phyloP scores from a whole-genome alignment of 2,113 vertebrate species.

The Albula goreensis region DNA sequence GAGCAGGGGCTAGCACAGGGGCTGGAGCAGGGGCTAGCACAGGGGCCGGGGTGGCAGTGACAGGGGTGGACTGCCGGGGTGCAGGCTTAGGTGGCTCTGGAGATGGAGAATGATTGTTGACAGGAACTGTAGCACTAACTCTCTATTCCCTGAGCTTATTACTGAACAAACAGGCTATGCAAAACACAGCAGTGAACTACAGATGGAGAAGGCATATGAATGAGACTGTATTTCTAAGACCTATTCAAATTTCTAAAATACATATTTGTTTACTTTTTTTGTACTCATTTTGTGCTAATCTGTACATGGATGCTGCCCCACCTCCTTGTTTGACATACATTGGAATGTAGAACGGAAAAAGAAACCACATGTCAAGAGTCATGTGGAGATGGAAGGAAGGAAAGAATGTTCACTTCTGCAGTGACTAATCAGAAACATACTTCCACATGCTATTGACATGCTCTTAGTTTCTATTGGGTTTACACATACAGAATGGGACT shows the following conservation, averaged over 20 bases:
- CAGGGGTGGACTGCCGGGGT: slow-evolving; percentile 43
- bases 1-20: not conserved
- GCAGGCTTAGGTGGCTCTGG: slow-evolving; percentile 69
- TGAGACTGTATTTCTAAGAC: not conserved
- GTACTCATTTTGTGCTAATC: too few species aligned
- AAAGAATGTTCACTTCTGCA: not conserved
- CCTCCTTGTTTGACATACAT: not conserved
- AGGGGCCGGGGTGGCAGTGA: slow-evolving; percentile 43
- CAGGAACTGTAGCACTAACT: not conserved
- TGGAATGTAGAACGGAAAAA: not conserved
- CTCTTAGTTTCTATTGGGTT: not conserved
- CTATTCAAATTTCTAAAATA: too few species aligned
- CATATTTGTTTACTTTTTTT: too few species aligned
- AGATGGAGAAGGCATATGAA: not conserved
- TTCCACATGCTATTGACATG: not conserved
- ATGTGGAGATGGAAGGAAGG: not conserved
- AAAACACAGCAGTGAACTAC: not conserved
- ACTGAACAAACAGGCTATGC: not conserved
- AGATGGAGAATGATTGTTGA: slow-evolving; percentile 8
- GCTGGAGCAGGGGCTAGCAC: slow-evolving; percentile 9
- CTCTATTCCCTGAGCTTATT: not conserved
- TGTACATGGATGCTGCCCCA: too few species aligned
- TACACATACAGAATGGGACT: not conserved
- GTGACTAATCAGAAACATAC: not conserved
- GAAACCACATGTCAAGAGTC: not conserved